A percentile compares a stretch with the other conserved stretches of the same genome.
These are phyloP conservation scores for Rallus crepitans DNA, from an alignment of 2,797 vertebrate genomes.

Conservation along the genomic window DNA sequence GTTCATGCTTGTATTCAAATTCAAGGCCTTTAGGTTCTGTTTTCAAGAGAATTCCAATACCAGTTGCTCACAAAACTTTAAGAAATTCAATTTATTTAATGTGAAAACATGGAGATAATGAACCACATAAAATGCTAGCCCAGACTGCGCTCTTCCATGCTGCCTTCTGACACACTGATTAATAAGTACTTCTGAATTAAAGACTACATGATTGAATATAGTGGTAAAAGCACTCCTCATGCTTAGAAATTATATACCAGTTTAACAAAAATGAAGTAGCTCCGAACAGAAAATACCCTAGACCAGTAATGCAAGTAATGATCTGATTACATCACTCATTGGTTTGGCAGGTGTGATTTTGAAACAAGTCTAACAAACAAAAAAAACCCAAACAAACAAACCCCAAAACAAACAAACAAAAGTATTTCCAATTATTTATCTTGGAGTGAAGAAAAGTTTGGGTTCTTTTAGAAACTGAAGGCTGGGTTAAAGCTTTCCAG, in stretches of 20 bases:
- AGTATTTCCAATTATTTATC: not conserved
- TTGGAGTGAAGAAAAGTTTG: not conserved
- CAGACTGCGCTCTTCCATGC: not conserved
- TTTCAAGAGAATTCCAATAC: not conserved
- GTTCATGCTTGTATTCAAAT: not conserved
- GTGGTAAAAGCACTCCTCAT: not conserved
- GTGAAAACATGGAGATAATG: not conserved
- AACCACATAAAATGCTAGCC: not conserved
- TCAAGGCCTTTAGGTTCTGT: not conserved
- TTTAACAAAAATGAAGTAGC: not conserved
- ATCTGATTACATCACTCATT: not conserved
- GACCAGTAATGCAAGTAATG: not conserved
- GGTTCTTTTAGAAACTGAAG: not conserved
- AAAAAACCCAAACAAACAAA: no score
- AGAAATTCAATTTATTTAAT: not conserved
- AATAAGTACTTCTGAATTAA: not conserved
- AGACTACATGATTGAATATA: not conserved
- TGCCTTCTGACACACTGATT: not conserved
- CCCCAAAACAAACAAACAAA: no score
- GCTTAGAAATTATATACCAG: not conserved
- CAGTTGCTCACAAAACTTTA: not conserved
- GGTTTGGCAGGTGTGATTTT: accelerated
- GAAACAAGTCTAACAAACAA: not conserved
- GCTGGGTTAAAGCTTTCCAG: not conserved
- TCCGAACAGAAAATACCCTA: not conserved